Percentiles rank a stretch among this genome's conserved stretches.
Evolutionary conservation across 2,888 invertebrate species (phyloP).

Genomic region (Pardosa pseudoannulata): DNA sequence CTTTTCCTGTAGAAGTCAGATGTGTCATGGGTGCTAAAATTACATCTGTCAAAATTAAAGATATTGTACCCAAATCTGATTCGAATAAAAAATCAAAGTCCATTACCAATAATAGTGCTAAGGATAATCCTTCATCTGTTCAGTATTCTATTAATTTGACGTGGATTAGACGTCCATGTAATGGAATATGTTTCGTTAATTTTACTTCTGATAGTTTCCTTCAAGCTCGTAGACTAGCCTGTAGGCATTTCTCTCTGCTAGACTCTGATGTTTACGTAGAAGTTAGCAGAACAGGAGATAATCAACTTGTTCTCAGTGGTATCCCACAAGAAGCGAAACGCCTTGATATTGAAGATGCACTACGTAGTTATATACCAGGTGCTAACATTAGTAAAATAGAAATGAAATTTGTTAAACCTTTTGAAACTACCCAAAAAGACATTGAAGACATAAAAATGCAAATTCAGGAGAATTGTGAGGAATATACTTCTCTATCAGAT

Average conservation of each 20-base stretch:
- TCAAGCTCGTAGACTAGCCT: conserved; percentile 29
- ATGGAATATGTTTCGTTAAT: conserved; percentile 30
- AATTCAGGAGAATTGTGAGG: conserved; percentile 17
- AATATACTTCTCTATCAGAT: not conserved
- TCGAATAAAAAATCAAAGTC: not conserved
- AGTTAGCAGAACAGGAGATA: conserved; percentile 18
- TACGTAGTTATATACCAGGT: conserved; percentile 14
- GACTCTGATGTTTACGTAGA: conserved; percentile 31
- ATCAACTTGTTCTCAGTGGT: conserved; percentile 34
- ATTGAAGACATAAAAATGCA: conserved; percentile 3
- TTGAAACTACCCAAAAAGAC: conserved; percentile 43
- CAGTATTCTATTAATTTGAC: conserved; percentile 37
- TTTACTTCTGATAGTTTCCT: conserved; percentile 21
- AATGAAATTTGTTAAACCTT: conserved; percentile 24
- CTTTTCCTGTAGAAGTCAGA: conserved; percentile 29
- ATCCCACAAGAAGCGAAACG: conserved; percentile 36
- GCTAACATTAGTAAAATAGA: conserved; percentile 20
- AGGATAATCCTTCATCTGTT: not conserved
- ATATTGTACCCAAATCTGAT: not conserved
- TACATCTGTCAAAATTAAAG: conserved; percentile 8
- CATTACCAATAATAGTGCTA: not conserved
- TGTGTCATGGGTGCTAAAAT: conserved; percentile 51
- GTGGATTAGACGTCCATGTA: conserved; percentile 44
- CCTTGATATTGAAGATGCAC: conserved; percentile 20
- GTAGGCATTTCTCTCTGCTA: conserved; percentile 14